These are phyloP conservation scores for Apamea sordens DNA, from an alignment of 2,888 invertebrate genomes.

Conservation along the genomic window DNA sequence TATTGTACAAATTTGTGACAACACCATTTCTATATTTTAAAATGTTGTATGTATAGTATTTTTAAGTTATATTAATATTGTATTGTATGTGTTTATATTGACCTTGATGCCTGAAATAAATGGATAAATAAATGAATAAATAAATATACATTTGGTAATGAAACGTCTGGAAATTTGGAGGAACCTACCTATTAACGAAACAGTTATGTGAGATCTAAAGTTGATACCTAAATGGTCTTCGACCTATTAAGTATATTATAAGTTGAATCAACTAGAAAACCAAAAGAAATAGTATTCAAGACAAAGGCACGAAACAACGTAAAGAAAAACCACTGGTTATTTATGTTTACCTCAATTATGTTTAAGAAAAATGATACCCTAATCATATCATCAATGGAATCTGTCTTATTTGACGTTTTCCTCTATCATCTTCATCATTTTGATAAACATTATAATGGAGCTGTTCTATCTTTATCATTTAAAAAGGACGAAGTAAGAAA, in stretches of 20 bases:
- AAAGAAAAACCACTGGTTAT: no score
- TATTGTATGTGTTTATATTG: no score
- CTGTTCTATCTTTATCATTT: neutral
- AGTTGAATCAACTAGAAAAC: neutral
- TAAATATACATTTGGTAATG: neutral
- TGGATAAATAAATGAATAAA: no score
- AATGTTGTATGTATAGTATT: no score
- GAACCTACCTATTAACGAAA: neutral
- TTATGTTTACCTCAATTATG: neutral
- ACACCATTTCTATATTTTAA: neutral
- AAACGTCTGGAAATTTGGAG: neutral
- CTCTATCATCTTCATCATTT: slow-evolving; percentile 4
- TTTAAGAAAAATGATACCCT: slow-evolving; percentile 9
- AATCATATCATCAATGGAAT: slow-evolving; percentile 4
- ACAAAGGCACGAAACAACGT: neutral
- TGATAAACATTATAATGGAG: slow-evolving; percentile 7
- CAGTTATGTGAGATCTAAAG: neutral
- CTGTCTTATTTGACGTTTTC: slow-evolving; percentile 20
- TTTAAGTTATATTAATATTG: no score
- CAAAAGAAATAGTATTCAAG: neutral
- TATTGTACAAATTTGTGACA: neutral
- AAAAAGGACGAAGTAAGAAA: neutral
- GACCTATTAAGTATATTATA: neutral
- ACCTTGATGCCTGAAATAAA: no score
- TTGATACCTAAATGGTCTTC: neutral